A percentile compares a stretch with the other conserved stretches of the same genome.
These are phyloP conservation scores for Holotrichia oblita DNA, from an alignment of 1,140 invertebrate genomes.

Conservation along the genomic window DNA sequence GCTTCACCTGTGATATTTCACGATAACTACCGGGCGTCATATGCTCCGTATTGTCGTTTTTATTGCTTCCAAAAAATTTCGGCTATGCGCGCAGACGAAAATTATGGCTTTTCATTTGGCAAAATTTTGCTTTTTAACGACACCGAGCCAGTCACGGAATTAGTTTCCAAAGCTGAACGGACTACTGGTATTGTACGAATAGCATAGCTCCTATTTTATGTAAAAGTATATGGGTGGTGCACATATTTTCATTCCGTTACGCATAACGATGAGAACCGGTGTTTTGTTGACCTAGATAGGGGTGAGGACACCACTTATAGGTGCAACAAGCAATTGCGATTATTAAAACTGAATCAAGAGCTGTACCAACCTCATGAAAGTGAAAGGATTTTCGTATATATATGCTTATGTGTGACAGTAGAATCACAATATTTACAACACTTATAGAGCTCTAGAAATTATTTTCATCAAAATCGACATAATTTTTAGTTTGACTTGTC, in stretches of 20 bases:
- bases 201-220: too few relatives aligned
- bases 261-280: neutral
- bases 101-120: conserved; percentile 12
- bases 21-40: conserved; percentile 10
- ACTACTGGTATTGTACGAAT: too few relatives aligned
- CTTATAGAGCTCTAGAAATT: too few relatives aligned
- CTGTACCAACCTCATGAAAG: too few relatives aligned
- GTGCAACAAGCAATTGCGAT: neutral
- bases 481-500: too few relatives aligned
- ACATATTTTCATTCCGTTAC: too few relatives aligned
- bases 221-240: too few relatives aligned
- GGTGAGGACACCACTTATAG: neutral
- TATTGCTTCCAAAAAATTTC: neutral
- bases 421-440: too few relatives aligned
- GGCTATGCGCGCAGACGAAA: neutral
- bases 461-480: too few relatives aligned
- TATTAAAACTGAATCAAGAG: neutral
- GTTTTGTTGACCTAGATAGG: neutral
- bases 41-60: conserved; percentile 7
- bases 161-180: neutral
- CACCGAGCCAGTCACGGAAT: neutral
- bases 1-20: conserved; percentile 7
- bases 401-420: too few relatives aligned
- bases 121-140: conserved; percentile 1
- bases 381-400: too few relatives aligned